These are phyloP conservation scores for Scytalopus superciliaris DNA, from an alignment of 2,113 vertebrate species.

Conservation along the genomic window DNA sequence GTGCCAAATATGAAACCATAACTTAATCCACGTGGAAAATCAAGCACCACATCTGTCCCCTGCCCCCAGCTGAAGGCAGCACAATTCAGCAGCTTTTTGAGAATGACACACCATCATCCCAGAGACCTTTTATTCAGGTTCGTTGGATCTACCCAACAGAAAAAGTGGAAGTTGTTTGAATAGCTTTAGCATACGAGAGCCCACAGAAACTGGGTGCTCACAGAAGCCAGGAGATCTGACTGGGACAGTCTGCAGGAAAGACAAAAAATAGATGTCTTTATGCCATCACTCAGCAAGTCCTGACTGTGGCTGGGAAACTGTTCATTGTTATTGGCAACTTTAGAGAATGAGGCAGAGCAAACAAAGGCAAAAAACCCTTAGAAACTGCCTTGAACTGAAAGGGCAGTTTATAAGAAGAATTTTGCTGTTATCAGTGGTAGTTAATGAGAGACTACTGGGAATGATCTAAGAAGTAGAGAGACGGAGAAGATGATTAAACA, in stretches of 20 bases:
- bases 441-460: neutral
- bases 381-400: neutral
- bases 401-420: neutral
- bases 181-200: neutral
- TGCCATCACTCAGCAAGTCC: neutral
- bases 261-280: neutral
- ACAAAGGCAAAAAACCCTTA: neutral
- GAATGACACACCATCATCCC: neutral
- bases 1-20: neutral
- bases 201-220: neutral
- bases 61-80: neutral
- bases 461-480: neutral
- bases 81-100: neutral
- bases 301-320: neutral
- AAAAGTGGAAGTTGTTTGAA: slow-evolving; percentile 17
- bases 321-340: neutral
- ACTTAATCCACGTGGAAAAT: neutral
- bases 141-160: neutral
- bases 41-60: neutral
- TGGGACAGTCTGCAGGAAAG: neutral
- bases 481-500: neutral
- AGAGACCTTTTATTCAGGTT: neutral
- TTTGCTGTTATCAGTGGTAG: neutral
- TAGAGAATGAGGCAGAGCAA: neutral
- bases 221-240: neutral